phyloP scores from a whole-genome alignment of 2,113 vertebrate genomes.

The Elachura formosa region DNA sequence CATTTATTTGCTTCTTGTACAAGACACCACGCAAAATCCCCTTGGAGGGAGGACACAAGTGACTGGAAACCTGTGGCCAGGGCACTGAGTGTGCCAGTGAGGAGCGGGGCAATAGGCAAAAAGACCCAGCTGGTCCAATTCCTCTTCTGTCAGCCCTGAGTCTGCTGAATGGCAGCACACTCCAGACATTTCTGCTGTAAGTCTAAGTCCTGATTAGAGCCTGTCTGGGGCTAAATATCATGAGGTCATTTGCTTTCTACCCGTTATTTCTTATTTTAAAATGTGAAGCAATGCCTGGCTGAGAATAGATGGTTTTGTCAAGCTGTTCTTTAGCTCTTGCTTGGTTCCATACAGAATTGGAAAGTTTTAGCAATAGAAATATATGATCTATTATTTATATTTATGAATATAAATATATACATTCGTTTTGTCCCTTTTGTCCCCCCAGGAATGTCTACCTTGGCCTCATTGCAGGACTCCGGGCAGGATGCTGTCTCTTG shows the following conservation, averaged over 20 bases:
- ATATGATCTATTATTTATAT: too few species aligned
- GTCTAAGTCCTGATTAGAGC: neutral
- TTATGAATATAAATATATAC: too few species aligned
- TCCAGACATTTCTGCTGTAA: neutral
- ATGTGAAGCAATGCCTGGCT: neutral
- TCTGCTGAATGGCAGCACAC: neutral
- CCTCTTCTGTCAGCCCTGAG: neutral
- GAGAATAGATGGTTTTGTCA: neutral
- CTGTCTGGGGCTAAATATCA: neutral
- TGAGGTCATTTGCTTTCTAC: neutral
- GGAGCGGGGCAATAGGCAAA: neutral
- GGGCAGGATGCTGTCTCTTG: slow-evolving; percentile 40
- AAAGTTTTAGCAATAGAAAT: neutral
- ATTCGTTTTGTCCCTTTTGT: neutral
- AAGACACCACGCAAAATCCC: neutral
- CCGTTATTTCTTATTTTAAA: neutral
- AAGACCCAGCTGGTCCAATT: neutral
- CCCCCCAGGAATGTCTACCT: slow-evolving; percentile 47
- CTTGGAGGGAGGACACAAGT: neutral
- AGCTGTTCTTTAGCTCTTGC: neutral
- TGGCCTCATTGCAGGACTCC: slow-evolving; percentile 32
- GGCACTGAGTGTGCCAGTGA: neutral
- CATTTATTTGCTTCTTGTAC: neutral
- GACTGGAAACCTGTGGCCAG: neutral
- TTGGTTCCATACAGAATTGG: neutral